These are phyloP conservation scores for Halichondria panicea DNA, from an alignment of 37 sponge, comb jelly and placozoan species.

Conservation along the genomic window DNA sequence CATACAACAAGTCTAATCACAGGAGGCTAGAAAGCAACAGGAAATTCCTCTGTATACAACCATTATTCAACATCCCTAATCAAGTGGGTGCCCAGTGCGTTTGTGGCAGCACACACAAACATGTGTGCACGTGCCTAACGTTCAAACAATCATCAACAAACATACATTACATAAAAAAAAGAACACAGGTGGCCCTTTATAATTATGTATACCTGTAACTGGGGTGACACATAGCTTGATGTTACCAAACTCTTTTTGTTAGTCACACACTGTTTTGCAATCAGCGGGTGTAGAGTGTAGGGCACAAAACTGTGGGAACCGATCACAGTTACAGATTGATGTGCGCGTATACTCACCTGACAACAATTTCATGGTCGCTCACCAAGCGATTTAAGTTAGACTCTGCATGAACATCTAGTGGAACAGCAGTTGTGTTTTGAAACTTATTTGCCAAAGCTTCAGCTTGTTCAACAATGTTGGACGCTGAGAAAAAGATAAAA, in stretches of 20 bases:
- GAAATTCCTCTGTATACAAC: too few species aligned
- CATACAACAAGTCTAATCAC: too few species aligned
- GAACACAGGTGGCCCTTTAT: too few species aligned
- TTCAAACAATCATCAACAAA: too few species aligned
- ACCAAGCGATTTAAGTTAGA: constrained; percentile 41
- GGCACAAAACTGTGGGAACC: constrained; percentile 79
- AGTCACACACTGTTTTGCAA: constrained; percentile 80
- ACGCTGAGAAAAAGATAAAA: constrained; percentile 32
- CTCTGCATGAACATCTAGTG: constrained; percentile 45
- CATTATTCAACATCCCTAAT: too few species aligned
- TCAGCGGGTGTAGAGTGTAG: constrained; percentile 62
- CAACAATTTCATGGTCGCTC: constrained; percentile 67
- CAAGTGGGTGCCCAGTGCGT: too few species aligned
- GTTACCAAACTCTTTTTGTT: constrained; percentile 84
- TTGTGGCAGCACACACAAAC: too few species aligned
- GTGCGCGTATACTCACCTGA: constrained; percentile 52
- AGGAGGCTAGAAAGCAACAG: too few species aligned
- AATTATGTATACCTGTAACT: constrained; percentile 45
- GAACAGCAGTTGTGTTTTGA: constrained; percentile 46
- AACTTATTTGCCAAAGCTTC: constrained; percentile 48
- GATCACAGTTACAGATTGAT: neutral
- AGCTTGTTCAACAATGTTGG: constrained; percentile 63
- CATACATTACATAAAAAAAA: too few species aligned
- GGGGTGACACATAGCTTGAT: constrained; percentile 83
- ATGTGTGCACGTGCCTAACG: too few species aligned